Evolutionary conservation across 2,797 vertebrate genomes (phyloP), one percentile per base, ranked within the genome.

Genomic region (Denticeps clupeoides): DNA sequence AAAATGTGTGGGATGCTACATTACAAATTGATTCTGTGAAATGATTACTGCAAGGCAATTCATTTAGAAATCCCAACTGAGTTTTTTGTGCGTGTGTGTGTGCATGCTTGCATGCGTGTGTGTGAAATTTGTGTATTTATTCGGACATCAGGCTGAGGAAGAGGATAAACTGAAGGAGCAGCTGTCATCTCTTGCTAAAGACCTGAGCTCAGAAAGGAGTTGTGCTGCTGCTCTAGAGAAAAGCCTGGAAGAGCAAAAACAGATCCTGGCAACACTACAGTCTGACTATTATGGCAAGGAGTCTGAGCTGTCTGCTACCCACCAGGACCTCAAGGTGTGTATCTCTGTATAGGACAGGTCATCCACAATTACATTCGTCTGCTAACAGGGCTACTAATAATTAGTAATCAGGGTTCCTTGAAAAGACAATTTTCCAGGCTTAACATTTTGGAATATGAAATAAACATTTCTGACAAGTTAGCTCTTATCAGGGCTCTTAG

Each of bases 201-300:
- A 90, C 38, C 74, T 95, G 56, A 58, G 50, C 29, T 59, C 76
- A 18, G 85, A 90, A 70, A 90, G 70, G 63, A 77, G 62, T 53
- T 87, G 74, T 41, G 43, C 75, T 12, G 60, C 65, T 6, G 80
- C 85, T 21, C 60, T 95, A 25, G 85, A 91, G 57, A 84, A 82
- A 50, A 50, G 56, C 16, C 70, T 75, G 25, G 77, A 87, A 47
- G 74, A 75, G 67, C 78, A 72, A 56, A 81, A 89, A 55, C 81
- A 81, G 48, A 77, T 63, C 49, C 53, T 87, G 41, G 65, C 65
- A 26, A 81, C 83, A 51, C 78, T 97, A 37, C 94, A 97, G 61
- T 84, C 92, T 1, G 88, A 97, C 58, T 74, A 84, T 59, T 93
- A 95, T 11, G 93, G 93, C 55, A 97, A 91, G 53, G 93, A 97